Conservation (phyloP, 1,140 invertebrate genomes). For the Papilio machaon region DNA sequence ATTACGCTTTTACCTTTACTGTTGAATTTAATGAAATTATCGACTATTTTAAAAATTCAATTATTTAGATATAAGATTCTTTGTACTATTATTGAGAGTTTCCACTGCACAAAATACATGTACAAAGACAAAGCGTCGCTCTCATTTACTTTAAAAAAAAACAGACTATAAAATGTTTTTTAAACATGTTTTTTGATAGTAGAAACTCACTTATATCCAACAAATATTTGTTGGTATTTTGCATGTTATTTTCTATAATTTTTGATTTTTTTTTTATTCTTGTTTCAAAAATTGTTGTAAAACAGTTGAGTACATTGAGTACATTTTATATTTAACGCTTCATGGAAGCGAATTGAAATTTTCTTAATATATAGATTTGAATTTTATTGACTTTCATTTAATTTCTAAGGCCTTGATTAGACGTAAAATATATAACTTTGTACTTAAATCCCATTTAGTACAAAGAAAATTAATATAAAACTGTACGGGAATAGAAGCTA, state of each 20-base stretch:
- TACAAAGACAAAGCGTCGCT: too few species aligned
- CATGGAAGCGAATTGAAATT: neutral
- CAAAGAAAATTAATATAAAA: neutral
- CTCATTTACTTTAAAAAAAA: too few species aligned
- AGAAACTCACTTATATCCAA: neutral
- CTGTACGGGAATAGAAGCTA: conserved; percentile 37
- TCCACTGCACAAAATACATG: too few species aligned
- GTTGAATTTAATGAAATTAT: neutral
- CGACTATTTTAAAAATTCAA: neutral
- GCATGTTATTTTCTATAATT: neutral
- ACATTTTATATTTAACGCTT: neutral
- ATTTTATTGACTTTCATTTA: neutral
- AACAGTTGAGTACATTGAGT: neutral
- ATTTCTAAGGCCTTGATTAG: neutral
- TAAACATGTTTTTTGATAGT: too few species aligned
- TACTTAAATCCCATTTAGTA: neutral
- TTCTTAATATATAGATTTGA: neutral
- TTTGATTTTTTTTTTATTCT: neutral
- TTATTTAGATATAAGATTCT: neutral
- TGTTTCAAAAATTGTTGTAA: neutral
- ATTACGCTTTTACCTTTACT: neutral
- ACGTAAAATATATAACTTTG: conserved; percentile 18
- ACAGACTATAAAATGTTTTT: too few species aligned
- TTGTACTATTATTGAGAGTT: neutral
- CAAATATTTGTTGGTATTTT: neutral